Percentiles rank a stretch among this genome's conserved stretches.
These are phyloP conservation scores for Cephus nigrinus DNA, from an alignment of 2,888 invertebrate species.

Conservation along the genomic window DNA sequence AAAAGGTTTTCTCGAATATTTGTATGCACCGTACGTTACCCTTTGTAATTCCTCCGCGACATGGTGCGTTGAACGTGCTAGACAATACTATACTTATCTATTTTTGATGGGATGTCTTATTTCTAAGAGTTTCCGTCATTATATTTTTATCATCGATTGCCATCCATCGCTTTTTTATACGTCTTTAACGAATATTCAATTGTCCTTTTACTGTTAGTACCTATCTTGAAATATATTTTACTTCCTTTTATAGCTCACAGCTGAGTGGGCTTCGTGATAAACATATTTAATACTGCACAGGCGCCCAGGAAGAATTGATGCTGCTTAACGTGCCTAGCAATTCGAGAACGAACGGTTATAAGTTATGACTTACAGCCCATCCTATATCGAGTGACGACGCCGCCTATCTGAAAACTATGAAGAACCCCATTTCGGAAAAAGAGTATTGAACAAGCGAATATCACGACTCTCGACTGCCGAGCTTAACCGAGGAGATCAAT, in stretches of 20 bases:
- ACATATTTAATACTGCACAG: neutral
- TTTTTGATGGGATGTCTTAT: too few species aligned
- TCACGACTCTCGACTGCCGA: slow-evolving; percentile 72
- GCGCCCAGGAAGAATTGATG: slow-evolving; percentile 65
- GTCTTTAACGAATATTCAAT: too few species aligned
- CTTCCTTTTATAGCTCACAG: neutral
- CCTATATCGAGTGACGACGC: slow-evolving; percentile 74
- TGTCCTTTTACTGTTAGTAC: too few species aligned
- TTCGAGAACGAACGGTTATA: slow-evolving; percentile 74
- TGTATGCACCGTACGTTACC: too few species aligned
- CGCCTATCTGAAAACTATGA: slow-evolving; percentile 77
- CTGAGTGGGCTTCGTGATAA: neutral
- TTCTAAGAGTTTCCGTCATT: too few species aligned
- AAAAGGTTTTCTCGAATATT: too few species aligned
- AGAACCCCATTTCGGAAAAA: slow-evolving; percentile 69
- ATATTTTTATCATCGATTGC: too few species aligned
- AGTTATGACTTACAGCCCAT: slow-evolving; percentile 68
- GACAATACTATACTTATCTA: too few species aligned
- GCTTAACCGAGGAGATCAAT: slow-evolving; percentile 37
- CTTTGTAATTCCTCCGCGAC: too few species aligned
- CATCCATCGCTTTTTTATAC: too few species aligned
- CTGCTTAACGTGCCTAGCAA: slow-evolving; percentile 70
- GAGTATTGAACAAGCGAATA: slow-evolving; percentile 71
- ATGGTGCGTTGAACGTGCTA: too few species aligned
- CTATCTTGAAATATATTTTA: too few species aligned